These are phyloP conservation scores for Orthosia gothica DNA, from an alignment of 2,888 invertebrate genomes.

Conservation along the genomic window DNA sequence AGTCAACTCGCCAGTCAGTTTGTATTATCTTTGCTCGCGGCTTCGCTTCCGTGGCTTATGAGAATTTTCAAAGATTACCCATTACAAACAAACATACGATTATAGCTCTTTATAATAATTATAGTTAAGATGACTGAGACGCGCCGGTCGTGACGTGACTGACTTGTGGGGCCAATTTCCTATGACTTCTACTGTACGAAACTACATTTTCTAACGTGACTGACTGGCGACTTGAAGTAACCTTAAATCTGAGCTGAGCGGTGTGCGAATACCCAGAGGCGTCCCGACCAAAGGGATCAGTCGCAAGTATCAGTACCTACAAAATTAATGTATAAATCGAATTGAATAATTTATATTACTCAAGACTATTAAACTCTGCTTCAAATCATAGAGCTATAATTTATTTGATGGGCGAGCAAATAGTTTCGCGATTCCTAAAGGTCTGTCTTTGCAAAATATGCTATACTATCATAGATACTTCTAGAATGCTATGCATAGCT, in stretches of 20 bases:
- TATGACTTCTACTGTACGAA: background rate
- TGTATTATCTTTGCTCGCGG: too few relatives aligned
- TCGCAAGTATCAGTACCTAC: background rate
- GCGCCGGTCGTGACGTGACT: background rate
- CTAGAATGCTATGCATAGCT: conserved; percentile 20
- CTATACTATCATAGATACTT: background rate
- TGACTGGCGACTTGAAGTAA: background rate
- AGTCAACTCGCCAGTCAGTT: background rate
- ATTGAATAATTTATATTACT: background rate
- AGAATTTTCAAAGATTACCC: too few relatives aligned
- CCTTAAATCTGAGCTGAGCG: background rate
- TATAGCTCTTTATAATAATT: too few relatives aligned
- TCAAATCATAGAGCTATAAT: conserved; percentile 5
- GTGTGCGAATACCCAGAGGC: background rate
- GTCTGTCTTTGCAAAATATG: background rate
- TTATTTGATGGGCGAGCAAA: background rate
- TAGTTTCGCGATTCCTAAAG: conserved; percentile 24
- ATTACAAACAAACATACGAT: too few relatives aligned
- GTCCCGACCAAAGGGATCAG: background rate
- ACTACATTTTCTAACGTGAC: background rate
- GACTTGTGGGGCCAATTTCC: background rate
- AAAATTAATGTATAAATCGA: background rate
- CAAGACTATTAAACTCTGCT: background rate
- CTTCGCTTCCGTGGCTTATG: too few relatives aligned
- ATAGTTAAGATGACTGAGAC: background rate